Conservation (phyloP, 2,888 invertebrate species). For the Trachelus stipa region DNA sequence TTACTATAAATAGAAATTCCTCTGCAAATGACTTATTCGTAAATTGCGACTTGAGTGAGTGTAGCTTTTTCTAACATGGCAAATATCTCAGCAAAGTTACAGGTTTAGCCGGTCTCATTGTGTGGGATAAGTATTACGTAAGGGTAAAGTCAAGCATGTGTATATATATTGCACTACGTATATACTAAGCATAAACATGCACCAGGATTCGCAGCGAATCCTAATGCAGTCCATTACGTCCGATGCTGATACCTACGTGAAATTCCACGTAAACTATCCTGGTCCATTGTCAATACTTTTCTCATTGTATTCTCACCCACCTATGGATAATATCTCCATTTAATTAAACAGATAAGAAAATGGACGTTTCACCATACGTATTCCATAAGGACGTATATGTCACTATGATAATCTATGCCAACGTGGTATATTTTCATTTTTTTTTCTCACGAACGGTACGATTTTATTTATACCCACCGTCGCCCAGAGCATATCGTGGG, state of each 20-base stretch:
- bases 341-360: not conserved
- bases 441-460: not conserved
- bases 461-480: not conserved
- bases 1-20: too few species aligned
- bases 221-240: not conserved
- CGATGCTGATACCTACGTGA: not conserved
- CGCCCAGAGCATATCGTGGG: slow-evolving; percentile 61
- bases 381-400: not conserved
- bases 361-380: not conserved
- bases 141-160: not conserved
- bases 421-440: not conserved
- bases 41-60: too few species aligned
- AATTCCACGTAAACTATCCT: not conserved
- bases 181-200: not conserved
- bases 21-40: too few species aligned
- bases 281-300: not conserved
- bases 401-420: not conserved
- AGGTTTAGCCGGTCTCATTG: not conserved
- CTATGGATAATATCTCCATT: not conserved
- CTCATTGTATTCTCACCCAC: too few species aligned
- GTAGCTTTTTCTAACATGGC: too few species aligned
- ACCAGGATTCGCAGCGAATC: not conserved
- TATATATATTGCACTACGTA: too few species aligned
- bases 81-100: too few species aligned
- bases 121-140: not conserved